phyloP scores from a whole-genome alignment of 92 coral and sea anemone genomes.

The Parazoanthus atlanticus region DNA sequence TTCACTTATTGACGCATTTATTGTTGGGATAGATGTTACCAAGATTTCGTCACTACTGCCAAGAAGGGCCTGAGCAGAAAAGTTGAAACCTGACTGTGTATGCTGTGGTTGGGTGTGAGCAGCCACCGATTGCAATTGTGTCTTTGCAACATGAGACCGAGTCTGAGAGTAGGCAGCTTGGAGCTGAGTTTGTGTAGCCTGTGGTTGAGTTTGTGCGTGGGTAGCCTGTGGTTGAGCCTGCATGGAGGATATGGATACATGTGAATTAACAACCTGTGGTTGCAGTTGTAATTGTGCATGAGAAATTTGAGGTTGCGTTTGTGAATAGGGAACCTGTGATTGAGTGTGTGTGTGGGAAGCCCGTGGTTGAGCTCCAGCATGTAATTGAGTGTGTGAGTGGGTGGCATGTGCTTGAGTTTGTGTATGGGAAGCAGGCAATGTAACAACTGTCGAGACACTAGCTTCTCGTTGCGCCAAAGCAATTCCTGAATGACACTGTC shows the following conservation, averaged over 20 bases:
- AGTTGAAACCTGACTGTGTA: constrained; percentile 54
- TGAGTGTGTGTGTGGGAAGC: background rate
- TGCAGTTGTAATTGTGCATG: background rate
- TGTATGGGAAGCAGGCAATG: constrained; percentile 36
- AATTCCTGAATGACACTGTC: constrained; percentile 5
- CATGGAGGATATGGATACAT: constrained; percentile 13
- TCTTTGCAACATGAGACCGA: background rate
- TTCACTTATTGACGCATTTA: constrained; percentile 57
- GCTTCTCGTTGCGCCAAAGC: constrained; percentile 11
- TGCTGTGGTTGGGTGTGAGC: background rate
- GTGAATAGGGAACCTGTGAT: constrained; percentile 1
- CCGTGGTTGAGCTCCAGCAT: constrained; percentile 5
- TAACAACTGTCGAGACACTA: background rate
- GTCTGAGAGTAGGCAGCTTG: constrained; percentile 46
- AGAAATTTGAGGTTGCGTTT: background rate
- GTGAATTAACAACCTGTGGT: background rate
- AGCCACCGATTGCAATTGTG: constrained; percentile 14
- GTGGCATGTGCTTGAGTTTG: constrained; percentile 17
- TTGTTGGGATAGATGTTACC: constrained; percentile 67
- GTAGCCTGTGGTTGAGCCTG: constrained; percentile 27
- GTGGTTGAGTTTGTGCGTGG: constrained; percentile 42
- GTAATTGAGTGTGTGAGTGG: constrained; percentile 51
- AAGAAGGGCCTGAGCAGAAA: constrained; percentile 84
- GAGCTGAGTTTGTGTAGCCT: constrained; percentile 28
- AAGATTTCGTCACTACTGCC: constrained; percentile 72